Conservation (phyloP, 2,888 invertebrate genomes). For the Mesorhabditis spiculigera region DNA sequence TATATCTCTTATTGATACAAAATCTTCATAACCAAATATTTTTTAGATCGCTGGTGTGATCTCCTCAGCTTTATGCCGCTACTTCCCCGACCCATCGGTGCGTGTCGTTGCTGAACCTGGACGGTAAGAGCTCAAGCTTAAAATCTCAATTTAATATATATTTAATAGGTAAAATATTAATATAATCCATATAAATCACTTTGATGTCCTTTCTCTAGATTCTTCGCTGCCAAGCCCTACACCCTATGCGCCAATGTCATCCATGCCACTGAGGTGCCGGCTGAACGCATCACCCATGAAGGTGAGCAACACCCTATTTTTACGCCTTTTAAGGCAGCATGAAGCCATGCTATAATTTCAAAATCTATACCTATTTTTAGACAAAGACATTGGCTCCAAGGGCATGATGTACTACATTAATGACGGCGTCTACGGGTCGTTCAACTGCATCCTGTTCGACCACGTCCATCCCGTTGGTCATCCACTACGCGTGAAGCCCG, state of each 20-base stretch:
- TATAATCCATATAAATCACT: background rate
- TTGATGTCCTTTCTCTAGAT: slow-evolving; percentile 60
- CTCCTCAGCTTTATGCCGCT: slow-evolving; percentile 74
- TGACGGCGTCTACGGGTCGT: slow-evolving; percentile 97
- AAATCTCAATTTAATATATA: background rate
- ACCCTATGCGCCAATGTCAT: slow-evolving; percentile 84
- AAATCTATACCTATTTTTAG: background rate
- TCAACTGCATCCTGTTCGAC: slow-evolving; percentile 93
- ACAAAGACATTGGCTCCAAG: background rate
- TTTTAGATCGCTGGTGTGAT: slow-evolving; percentile 75
- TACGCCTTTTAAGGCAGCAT: background rate
- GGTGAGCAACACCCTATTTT: slow-evolving; percentile 8
- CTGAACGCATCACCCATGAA: slow-evolving; percentile 47
- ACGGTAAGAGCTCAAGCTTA: slow-evolving; percentile 61
- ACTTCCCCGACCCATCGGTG: slow-evolving; percentile 74
- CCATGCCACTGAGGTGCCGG: slow-evolving; percentile 70
- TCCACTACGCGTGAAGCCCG: slow-evolving; percentile 67
- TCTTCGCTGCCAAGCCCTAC: slow-evolving; percentile 90
- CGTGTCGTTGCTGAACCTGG: slow-evolving; percentile 93
- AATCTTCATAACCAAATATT: background rate
- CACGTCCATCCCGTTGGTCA: slow-evolving; percentile 76
- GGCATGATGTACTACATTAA: slow-evolving; percentile 78
- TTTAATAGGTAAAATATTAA: background rate
- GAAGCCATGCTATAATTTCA: background rate
- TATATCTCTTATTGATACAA: no score